These are phyloP conservation scores for Thymelicus lineola DNA, from an alignment of 2,888 invertebrate species.

Conservation along the genomic window DNA sequence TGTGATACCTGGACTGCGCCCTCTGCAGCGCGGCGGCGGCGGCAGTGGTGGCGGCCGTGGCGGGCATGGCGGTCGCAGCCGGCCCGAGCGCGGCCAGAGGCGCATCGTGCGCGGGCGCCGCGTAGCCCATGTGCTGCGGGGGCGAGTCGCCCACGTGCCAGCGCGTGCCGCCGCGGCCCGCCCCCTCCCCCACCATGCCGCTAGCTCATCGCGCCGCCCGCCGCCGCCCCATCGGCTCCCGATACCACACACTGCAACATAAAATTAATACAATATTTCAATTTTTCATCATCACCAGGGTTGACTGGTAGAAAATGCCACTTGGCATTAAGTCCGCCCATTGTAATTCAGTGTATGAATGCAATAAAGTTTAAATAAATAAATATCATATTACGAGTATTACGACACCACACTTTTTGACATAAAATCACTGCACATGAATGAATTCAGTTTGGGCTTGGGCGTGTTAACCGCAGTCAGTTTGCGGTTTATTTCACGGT, in stretches of 20 bases:
- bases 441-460: no score
- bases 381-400: no score
- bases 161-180: conserved; percentile 87
- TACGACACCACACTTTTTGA: no score
- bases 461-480: no score
- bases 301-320: no score
- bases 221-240: conserved; percentile 51
- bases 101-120: conserved; percentile 85
- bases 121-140: conserved; percentile 85
- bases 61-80: conserved; percentile 76
- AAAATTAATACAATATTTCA: no score
- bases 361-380: no score
- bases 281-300: no score
- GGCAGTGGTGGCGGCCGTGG: conserved; percentile 61
- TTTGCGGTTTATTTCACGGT: no score
- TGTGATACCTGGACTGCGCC: conserved; percentile 87
- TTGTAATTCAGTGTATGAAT: no score
- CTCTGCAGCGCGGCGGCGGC: conserved; percentile 85
- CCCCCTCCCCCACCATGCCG: conserved; percentile 86
- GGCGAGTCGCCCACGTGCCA: conserved; percentile 86
- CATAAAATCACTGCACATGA: no score
- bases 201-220: conserved; percentile 80
- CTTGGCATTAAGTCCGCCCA: no score
- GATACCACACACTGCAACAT: conserved; percentile 14
- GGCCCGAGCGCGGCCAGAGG: conserved; percentile 79